Base-by-base conservation (phyloP, 1,140 invertebrate species). In the Globodera rostochiensis region DNA sequence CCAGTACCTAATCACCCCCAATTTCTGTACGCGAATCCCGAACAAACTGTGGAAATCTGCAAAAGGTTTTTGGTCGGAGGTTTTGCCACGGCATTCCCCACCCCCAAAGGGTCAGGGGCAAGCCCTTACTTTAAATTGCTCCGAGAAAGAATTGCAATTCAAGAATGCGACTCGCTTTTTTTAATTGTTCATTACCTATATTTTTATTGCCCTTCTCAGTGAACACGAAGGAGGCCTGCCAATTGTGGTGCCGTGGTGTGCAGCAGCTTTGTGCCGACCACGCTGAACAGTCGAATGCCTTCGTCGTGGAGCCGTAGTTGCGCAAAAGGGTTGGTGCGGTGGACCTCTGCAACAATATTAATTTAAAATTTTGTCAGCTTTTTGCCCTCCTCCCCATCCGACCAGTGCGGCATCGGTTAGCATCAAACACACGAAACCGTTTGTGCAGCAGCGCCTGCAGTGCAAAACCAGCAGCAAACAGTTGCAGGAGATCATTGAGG, bases 391-490 rank as follows among this genome's bases (percentile, higher is more conserved):
- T 64, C 46, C 49, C n/a, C 76, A 25, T n/a, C 66, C 70, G 15
- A 64, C 46, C 25, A 64, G 21, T 49, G 50, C 25, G 81, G 87
- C 73, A 74, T 89, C 88, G 11, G 82, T 89, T 15, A 81, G 84
- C 45, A 82, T 90, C 36, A 85, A 86, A 79, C 85, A 90, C 60
- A 86, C 90, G 89, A 89, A 90, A 77, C 88, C 88, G 13, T 89
- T 90, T 71, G 86, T 90, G 53, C 88, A 89, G 81, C 86, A 87
- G 3, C 87, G 50, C 75, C 53, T 89, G 21, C 88, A 89, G 82
- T 89, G 77, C 80, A 89, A 90, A 83, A 82, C 86, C n/a, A 80
- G 84, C 66, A 87, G 87, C 11, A 85, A 84, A 66, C 85, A 87
- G 66, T 76, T 88, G 13, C 88, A 89, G 76, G 87, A 89, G 79